Conservation (phyloP, 2,113 vertebrate species). For the Xenopus laevis region DNA sequence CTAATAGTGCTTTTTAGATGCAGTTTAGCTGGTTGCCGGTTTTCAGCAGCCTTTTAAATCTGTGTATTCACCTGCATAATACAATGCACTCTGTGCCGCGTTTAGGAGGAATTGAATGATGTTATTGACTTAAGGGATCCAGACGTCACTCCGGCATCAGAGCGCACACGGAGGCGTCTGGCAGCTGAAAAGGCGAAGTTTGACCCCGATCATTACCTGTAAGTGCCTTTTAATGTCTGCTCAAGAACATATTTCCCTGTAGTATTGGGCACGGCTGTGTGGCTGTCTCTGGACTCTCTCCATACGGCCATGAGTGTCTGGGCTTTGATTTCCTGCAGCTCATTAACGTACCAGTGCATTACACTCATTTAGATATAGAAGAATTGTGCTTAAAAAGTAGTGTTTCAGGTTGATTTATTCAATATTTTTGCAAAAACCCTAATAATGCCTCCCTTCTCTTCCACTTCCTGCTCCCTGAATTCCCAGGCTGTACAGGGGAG, state of each 20-base stretch:
- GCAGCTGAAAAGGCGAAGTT: constrained; percentile 78
- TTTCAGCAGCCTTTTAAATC: not conserved
- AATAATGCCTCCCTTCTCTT: no score
- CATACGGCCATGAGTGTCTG: not conserved
- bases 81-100: constrained; percentile 9
- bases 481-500: no score
- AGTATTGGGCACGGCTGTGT: constrained; percentile 14
- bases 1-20: not conserved
- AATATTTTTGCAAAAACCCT: no score
- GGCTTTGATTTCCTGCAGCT: not conserved
- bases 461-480: no score
- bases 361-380: no score
- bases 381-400: no score
- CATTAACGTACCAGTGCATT: no score
- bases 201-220: constrained; percentile 94
- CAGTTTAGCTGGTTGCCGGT: not conserved
- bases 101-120: constrained; percentile 86
- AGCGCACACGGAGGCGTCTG: constrained; percentile 71
- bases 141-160: constrained; percentile 69
- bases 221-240: constrained; percentile 58
- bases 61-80: constrained; percentile 5
- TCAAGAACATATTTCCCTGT: constrained; percentile 1
- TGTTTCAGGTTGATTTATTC: no score
- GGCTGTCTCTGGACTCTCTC: not conserved
- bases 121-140: constrained; percentile 84